Evolutionary conservation across 2,888 invertebrate species (phyloP).

Genomic region (Scaptomyza caliginosa): DNA sequence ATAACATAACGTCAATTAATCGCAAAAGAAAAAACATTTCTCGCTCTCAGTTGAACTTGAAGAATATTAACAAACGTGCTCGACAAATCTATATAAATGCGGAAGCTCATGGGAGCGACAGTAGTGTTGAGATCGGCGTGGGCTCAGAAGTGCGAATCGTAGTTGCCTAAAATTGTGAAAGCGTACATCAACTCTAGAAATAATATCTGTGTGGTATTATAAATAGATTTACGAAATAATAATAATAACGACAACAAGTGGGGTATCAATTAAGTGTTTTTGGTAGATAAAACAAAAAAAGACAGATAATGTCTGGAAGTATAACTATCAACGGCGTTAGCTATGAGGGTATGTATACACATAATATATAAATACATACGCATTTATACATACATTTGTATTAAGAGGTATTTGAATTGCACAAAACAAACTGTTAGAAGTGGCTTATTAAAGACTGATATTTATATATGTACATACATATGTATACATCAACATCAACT

Average conservation of each 20-base stretch:
- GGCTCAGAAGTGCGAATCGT: background rate
- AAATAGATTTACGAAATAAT: constrained; percentile 11
- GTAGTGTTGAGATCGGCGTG: constrained; percentile 26
- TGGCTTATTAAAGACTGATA: background rate
- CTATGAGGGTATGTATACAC: constrained; percentile 54
- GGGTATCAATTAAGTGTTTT: constrained; percentile 29
- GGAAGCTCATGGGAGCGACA: constrained; percentile 9
- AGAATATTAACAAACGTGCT: constrained; percentile 4
- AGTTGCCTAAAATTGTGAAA: constrained; percentile 52
- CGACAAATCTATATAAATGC: constrained; percentile 42
- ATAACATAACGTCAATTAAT: background rate
- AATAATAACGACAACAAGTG: background rate
- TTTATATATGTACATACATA: background rate
- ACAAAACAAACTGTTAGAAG: constrained; percentile 7
- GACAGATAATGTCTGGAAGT: constrained; percentile 52
- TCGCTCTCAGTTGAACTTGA: constrained; percentile 28
- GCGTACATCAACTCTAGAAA: constrained; percentile 35
- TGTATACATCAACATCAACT: background rate
- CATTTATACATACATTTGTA: background rate
- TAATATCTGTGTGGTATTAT: background rate
- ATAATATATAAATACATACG: background rate
- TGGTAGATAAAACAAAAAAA: constrained; percentile 34
- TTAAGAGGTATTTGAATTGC: background rate
- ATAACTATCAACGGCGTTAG: constrained; percentile 61
- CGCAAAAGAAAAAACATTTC: background rate